phyloP scores from a whole-genome alignment of 2,797 vertebrate genomes.

The Falco biarmicus region DNA sequence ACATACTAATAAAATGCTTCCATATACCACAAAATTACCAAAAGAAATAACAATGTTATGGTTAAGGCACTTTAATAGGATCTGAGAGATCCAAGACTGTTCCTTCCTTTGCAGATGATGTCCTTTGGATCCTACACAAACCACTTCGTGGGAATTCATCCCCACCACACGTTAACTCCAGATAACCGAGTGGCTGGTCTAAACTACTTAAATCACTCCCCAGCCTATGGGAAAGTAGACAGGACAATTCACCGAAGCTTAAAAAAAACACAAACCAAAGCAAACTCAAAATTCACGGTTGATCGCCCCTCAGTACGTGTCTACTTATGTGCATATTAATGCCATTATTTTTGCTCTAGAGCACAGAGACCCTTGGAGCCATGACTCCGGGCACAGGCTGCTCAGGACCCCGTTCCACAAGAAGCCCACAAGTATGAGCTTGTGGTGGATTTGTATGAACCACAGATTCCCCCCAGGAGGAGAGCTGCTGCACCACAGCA shows the following conservation, averaged over 20 bases:
- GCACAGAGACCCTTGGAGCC: background rate
- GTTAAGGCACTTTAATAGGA: background rate
- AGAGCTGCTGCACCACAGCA: too few species aligned
- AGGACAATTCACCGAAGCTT: background rate
- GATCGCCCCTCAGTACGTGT: rapidly evolving
- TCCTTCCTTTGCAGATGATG: background rate
- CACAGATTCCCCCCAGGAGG: background rate
- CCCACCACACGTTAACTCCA: background rate
- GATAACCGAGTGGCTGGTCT: background rate
- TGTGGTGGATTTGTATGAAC: too few species aligned
- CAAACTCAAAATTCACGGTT: background rate
- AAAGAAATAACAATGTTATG: background rate
- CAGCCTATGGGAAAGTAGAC: background rate
- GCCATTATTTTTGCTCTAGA: background rate
- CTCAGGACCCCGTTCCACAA: background rate
- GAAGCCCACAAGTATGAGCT: background rate
- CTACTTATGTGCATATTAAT: rapidly evolving
- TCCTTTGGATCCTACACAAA: background rate
- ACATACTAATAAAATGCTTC: background rate
- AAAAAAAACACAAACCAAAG: too few species aligned
- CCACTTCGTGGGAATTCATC: background rate
- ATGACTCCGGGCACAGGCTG: rapidly evolving
- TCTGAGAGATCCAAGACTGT: background rate
- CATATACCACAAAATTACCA: background rate
- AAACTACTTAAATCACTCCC: background rate